phyloP scores from a whole-genome alignment of 2,113 vertebrate species.

The Sclerurus mexicanus region DNA sequence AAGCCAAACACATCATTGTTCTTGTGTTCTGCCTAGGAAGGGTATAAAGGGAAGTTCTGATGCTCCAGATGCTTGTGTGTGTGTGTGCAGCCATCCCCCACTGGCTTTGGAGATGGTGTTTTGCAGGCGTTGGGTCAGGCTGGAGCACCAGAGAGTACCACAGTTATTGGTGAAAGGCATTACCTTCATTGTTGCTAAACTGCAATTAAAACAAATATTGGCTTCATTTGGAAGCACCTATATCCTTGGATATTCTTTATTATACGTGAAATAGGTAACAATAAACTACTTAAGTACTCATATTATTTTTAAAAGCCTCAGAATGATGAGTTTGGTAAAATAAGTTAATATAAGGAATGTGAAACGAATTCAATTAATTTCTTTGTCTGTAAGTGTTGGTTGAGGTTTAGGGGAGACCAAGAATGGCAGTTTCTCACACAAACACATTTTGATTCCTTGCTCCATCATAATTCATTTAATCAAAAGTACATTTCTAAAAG shows the following conservation, averaged over 20 bases:
- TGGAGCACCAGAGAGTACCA: background rate
- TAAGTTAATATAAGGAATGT: background rate
- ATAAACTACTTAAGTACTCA: background rate
- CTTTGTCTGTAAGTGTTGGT: background rate
- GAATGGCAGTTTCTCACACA: background rate
- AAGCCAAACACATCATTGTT: background rate
- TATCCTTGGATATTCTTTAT: background rate
- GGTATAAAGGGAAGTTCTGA: background rate
- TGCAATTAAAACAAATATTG: background rate
- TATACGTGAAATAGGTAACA: background rate
- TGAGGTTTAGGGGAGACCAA: background rate
- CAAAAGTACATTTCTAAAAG: background rate
- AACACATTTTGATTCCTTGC: background rate
- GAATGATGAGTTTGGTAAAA: background rate
- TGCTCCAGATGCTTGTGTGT: background rate
- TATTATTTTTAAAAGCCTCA: background rate
- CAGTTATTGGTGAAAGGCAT: background rate
- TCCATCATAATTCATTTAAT: background rate
- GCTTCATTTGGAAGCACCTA: background rate
- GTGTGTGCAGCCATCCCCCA: background rate
- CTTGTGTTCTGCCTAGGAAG: background rate
- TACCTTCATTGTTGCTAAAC: background rate
- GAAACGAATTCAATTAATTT: background rate
- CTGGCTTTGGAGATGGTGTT: background rate
- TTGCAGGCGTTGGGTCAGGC: background rate